Evolutionary conservation across 2,113 vertebrate genomes (phyloP).

Genomic region (Podarcis raffonei): DNA sequence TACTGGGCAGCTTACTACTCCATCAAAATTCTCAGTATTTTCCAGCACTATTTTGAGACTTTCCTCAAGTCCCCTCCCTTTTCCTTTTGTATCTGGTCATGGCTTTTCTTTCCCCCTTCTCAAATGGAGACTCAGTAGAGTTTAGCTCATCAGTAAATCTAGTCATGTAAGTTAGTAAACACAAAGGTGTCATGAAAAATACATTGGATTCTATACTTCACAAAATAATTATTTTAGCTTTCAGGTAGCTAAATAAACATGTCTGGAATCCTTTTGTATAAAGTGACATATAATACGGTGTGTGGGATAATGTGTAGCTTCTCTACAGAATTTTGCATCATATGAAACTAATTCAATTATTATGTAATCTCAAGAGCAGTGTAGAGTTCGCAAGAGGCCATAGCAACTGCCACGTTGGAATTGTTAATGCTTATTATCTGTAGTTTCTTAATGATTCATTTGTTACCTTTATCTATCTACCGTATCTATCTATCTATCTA

Average conservation of each 20-base stretch:
- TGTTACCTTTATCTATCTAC: background rate
- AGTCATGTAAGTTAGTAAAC: background rate
- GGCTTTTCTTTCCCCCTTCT: too few species aligned
- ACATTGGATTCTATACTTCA: too few species aligned
- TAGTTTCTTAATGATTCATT: background rate
- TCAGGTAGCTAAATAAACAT: background rate
- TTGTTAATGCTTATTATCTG: constrained; percentile 18
- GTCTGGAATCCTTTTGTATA: background rate
- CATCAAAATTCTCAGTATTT: background rate
- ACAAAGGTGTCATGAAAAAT: background rate
- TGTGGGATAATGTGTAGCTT: background rate
- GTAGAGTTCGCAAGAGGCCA: background rate
- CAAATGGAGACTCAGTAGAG: background rate
- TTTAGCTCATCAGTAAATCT: background rate
- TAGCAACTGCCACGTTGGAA: background rate
- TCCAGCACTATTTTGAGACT: background rate
- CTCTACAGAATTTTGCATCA: background rate
- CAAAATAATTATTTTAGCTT: background rate
- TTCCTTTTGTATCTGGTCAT: too few species aligned
- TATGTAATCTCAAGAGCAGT: constrained; percentile 6
- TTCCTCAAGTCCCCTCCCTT: background rate
- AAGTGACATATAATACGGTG: background rate
- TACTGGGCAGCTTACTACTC: background rate
- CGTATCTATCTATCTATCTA: too few species aligned
- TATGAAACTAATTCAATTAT: background rate